Evolutionary conservation across 2,888 invertebrate species (phyloP).

Genomic region (Scrobipalpa atriplicella): DNA sequence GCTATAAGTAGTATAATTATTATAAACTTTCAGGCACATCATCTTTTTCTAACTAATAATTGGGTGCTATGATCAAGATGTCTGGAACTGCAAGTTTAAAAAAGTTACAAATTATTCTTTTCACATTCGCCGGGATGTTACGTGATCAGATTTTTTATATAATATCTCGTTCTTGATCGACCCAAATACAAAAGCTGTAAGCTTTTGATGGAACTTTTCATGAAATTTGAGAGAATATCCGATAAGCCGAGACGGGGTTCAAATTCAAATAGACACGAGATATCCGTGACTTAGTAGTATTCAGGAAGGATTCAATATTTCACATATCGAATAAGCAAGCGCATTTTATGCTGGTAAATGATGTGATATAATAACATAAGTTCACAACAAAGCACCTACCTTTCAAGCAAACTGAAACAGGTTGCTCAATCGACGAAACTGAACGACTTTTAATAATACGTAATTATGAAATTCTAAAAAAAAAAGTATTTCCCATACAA

Average conservation of each 20-base stretch:
- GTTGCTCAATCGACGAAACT: too few relatives aligned
- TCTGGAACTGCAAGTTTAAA: constrained; percentile 6
- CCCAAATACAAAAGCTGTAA: constrained; percentile 45
- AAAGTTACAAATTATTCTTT: constrained; percentile 51
- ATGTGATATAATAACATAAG: too few relatives aligned
- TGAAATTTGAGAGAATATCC: constrained; percentile 39
- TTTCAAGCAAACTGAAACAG: too few relatives aligned
- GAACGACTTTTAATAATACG: too few relatives aligned
- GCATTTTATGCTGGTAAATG: too few relatives aligned
- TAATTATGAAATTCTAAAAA: too few relatives aligned
- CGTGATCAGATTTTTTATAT: constrained; percentile 56
- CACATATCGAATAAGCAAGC: neutral
- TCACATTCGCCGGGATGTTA: constrained; percentile 47
- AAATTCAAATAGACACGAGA: neutral
- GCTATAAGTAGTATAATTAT: too few relatives aligned
- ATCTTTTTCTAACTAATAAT: neutral
- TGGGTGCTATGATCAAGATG: neutral
- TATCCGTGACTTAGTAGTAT: neutral
- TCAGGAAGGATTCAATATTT: neutral
- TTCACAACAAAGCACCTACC: too few relatives aligned
- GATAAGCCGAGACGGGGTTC: constrained; percentile 9
- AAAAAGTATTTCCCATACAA: too few relatives aligned
- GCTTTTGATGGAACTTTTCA: constrained; percentile 50
- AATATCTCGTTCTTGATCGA: constrained; percentile 48
- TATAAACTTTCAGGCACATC: too few relatives aligned